A percentile compares a stretch with the other conserved stretches of the same genome.
Conservation (phyloP, 2,797 vertebrate genomes). For the Syncerus caffer region DNA sequence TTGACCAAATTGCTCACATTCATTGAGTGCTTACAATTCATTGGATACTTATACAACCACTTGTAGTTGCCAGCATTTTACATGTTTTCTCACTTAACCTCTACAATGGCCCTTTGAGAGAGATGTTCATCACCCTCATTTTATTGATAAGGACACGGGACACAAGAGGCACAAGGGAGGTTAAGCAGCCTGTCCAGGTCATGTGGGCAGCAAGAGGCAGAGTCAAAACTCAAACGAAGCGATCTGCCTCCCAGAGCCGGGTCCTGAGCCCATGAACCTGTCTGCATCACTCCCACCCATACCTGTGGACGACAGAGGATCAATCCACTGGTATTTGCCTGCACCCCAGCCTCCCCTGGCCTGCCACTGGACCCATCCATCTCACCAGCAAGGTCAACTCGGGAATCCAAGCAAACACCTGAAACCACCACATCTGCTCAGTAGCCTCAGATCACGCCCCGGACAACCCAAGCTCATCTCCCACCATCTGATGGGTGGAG, state of each 20-base stretch:
- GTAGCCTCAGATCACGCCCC: not conserved
- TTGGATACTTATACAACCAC: not conserved
- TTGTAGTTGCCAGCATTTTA: not conserved
- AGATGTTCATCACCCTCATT: not conserved
- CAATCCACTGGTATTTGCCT: not conserved
- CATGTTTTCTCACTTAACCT: not conserved
- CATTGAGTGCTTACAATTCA: fast-evolving
- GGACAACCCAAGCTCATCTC: fast-evolving
- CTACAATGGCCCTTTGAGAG: not conserved
- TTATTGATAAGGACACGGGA: not conserved
- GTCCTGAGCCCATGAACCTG: not conserved
- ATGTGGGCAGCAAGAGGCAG: not conserved
- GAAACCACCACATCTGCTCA: not conserved
- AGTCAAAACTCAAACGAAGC: not conserved
- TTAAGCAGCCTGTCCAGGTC: not conserved
- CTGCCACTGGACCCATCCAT: not conserved
- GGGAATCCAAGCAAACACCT: not conserved
- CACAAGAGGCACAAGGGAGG: not conserved
- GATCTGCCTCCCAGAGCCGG: not conserved
- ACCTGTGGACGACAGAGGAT: not conserved
- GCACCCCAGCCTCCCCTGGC: not conserved
- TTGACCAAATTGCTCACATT: not conserved
- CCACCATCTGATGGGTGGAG: not conserved
- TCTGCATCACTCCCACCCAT: too few relatives aligned
- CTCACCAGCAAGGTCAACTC: not conserved